These are phyloP conservation scores for Andrena camellia DNA, from an alignment of 2,888 invertebrate species.

Conservation along the genomic window DNA sequence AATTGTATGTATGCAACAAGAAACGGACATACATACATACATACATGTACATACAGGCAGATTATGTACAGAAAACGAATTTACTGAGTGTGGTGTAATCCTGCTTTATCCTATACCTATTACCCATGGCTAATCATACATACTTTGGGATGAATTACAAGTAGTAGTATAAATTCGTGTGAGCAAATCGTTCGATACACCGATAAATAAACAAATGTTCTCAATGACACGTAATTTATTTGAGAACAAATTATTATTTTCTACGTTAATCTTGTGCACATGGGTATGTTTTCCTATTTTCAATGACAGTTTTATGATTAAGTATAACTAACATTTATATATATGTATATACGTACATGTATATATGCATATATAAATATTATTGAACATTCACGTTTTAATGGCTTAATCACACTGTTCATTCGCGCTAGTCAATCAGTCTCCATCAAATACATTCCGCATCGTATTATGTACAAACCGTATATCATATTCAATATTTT, in stretches of 20 bases:
- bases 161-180: constrained; percentile 52
- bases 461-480: constrained; percentile 80
- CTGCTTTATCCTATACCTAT: constrained; percentile 49
- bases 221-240: constrained; percentile 59
- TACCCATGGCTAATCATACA: constrained; percentile 60
- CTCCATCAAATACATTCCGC: constrained; percentile 69
- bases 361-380: constrained; percentile 63
- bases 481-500: constrained; percentile 71
- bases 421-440: constrained; percentile 69
- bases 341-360: constrained; percentile 56
- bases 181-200: constrained; percentile 58
- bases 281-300: constrained; percentile 54
- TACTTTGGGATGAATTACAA: constrained; percentile 46
- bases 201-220: constrained; percentile 64
- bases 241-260: constrained; percentile 56
- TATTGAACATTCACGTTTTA: constrained; percentile 55
- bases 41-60: constrained; percentile 60
- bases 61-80: constrained; percentile 63
- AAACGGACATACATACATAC: constrained; percentile 41
- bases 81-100: constrained; percentile 50
- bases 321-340: constrained; percentile 68
- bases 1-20: constrained; percentile 48
- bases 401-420: constrained; percentile 69
- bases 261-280: constrained; percentile 61
- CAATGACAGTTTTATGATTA: constrained; percentile 61